Conservation (phyloP, 2,113 vertebrate species). For the Austrofundulus limnaeus region DNA sequence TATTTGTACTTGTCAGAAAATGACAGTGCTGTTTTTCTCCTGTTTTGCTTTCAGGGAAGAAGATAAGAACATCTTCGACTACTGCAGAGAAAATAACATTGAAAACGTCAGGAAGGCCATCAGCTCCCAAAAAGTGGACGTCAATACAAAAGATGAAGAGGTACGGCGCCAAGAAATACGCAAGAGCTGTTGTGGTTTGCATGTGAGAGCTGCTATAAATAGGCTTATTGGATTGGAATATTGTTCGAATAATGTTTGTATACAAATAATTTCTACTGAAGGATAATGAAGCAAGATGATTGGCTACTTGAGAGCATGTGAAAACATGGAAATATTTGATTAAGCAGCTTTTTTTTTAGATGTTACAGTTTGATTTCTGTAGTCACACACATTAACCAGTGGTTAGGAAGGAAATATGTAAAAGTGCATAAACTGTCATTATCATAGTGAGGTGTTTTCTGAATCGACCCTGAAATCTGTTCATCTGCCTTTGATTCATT, state of each 20-base stretch:
- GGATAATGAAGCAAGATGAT: too few species aligned
- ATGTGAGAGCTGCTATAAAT: conserved; percentile 1
- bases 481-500: conserved; percentile 61
- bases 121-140: conserved; percentile 86
- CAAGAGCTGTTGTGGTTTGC: not conserved
- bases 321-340: too few species aligned
- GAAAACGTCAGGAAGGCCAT: conserved; percentile 88
- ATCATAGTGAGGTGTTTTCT: conserved; percentile 38
- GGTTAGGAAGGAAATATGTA: conserved; percentile 18
- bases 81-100: conserved; percentile 98
- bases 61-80: conserved; percentile 97
- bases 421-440: conserved; percentile 30
- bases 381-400: conserved; percentile 17
- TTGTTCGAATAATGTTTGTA: not conserved
- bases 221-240: not conserved
- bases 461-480: conserved; percentile 53
- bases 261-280: conserved; percentile 4
- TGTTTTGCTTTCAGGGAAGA: conserved; percentile 85
- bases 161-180: conserved; percentile 68
- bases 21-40: not conserved
- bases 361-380: conserved; percentile 36
- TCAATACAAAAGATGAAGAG: conserved; percentile 93
- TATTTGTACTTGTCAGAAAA: not conserved
- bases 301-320: too few species aligned
- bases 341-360: conserved; percentile 3